Conservation (phyloP, 2,113 vertebrate species). For the Pangasianodon gigas region DNA sequence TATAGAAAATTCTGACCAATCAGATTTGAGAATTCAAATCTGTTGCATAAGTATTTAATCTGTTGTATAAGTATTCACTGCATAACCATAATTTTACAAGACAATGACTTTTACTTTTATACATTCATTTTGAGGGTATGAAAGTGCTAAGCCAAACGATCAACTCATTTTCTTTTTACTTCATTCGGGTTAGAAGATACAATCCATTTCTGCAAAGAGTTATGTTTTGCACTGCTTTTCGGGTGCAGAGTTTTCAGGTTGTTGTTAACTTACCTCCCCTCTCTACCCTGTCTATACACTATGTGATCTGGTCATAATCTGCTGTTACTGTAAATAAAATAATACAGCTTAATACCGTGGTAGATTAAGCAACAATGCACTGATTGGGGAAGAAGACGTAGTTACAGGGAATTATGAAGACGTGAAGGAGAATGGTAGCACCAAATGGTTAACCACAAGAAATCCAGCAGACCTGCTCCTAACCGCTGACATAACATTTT, state of each 20-base stretch:
- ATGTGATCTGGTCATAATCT: not conserved
- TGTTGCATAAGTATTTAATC: too few species aligned
- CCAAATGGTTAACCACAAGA: slow-evolving; percentile 54
- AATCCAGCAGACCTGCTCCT: slow-evolving; percentile 51
- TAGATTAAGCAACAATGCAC: slow-evolving; percentile 1
- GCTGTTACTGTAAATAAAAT: not conserved
- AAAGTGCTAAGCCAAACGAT: not conserved
- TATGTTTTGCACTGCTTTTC: not conserved
- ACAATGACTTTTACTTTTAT: not conserved
- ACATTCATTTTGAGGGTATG: not conserved
- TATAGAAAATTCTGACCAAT: not conserved
- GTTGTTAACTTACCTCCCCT: not conserved
- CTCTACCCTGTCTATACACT: slow-evolving; percentile 1
- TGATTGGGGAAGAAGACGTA: slow-evolving; percentile 22
- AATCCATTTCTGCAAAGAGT: not conserved
- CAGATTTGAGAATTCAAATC: not conserved
- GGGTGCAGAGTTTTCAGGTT: not conserved
- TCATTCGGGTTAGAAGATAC: not conserved
- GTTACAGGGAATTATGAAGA: slow-evolving; percentile 51
- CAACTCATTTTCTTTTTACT: not conserved
- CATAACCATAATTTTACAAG: not conserved
- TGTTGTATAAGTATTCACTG: not conserved
- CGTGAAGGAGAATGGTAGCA: slow-evolving; percentile 35
- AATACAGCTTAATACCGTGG: not conserved
- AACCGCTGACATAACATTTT: slow-evolving; percentile 65